These are phyloP conservation scores for Bombus affinis DNA, from an alignment of 1,140 invertebrate species.

Conservation along the genomic window DNA sequence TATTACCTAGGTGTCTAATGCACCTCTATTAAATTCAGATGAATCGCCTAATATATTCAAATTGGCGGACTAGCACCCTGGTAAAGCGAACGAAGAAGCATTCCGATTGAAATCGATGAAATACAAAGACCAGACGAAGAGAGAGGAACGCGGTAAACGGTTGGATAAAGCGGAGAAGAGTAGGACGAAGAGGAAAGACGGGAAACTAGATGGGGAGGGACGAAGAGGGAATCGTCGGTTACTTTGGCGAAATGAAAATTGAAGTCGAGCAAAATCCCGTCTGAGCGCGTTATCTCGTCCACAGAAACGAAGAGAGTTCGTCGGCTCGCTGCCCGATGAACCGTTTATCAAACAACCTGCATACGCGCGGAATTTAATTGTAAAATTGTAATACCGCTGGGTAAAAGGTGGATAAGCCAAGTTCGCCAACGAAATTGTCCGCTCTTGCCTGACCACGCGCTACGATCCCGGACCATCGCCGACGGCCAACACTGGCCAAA, in stretches of 20 bases:
- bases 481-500: no score
- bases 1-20: conserved; percentile 30
- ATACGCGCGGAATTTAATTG: conserved; percentile 34
- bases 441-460: background rate
- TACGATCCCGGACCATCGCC: background rate
- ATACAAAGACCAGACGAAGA: background rate
- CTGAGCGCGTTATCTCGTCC: background rate
- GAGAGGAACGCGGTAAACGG: background rate
- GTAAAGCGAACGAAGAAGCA: conserved; percentile 21
- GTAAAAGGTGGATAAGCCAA: background rate
- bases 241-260: conserved; percentile 46
- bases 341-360: conserved; percentile 9
- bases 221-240: conserved; percentile 3
- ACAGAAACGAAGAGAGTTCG: background rate
- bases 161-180: no score
- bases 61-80: conserved; percentile 21
- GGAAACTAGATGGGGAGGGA: background rate
- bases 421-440: background rate
- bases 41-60: conserved; percentile 50
- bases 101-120: conserved; percentile 40
- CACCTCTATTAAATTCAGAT: conserved; percentile 51
- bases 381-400: background rate
- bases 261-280: conserved; percentile 29
- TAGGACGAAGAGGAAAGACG: background rate
- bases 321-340: background rate